Percentiles rank a stretch among this genome's conserved stretches.
Evolutionary conservation across 2,797 vertebrate genomes (phyloP).

Genomic region (Paramormyrops hopkinsi): DNA sequence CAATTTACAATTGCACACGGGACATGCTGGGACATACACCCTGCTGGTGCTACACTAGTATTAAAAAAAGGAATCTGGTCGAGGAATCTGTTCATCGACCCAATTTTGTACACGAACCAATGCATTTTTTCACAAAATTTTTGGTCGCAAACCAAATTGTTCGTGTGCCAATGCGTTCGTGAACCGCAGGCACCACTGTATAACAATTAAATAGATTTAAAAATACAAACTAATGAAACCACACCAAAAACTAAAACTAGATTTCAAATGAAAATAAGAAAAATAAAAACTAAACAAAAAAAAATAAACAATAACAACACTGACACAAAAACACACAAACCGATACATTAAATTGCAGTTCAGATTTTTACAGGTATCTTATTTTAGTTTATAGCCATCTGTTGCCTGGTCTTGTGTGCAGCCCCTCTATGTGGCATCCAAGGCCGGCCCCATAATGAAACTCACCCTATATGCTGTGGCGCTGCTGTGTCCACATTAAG

Average conservation of each 20-base stretch:
- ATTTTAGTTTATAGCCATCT: not conserved
- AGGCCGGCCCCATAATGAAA: not conserved
- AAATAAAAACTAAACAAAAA: not conserved
- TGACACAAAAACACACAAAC: not conserved
- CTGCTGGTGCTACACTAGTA: too few species aligned
- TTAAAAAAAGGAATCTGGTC: too few species aligned
- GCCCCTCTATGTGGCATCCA: not conserved
- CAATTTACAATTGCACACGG: too few species aligned
- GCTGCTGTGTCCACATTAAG: not conserved
- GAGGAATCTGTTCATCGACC: too few species aligned
- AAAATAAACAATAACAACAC: not conserved
- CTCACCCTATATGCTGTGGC: not conserved
- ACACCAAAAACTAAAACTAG: not conserved
- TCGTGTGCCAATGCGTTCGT: too few species aligned
- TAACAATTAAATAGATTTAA: not conserved
- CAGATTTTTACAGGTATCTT: not conserved
- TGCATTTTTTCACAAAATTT: too few species aligned
- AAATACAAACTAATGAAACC: not conserved
- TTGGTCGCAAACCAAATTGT: too few species aligned
- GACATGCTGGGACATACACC: too few species aligned
- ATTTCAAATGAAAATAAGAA: not conserved
- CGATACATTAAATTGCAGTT: not conserved
- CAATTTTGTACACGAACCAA: too few species aligned
- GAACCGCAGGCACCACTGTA: too few species aligned
- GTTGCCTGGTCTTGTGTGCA: not conserved